A percentile compares a stretch with the other conserved stretches of the same genome.
Conservation (phyloP, 1,140 invertebrate genomes). For the Pygmarrhopalites habei region DNA sequence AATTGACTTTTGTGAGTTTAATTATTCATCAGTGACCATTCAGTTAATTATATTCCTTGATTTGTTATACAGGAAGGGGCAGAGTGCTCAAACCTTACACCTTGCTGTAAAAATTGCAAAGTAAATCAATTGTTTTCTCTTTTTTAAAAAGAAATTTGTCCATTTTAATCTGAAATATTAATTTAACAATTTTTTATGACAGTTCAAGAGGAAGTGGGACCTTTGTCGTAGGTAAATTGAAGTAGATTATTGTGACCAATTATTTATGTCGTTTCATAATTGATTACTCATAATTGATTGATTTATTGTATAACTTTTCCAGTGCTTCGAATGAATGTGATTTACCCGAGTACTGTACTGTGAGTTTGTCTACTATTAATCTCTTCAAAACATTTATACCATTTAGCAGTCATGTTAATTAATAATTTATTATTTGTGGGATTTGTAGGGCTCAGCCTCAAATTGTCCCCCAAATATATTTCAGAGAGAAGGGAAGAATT, state of each 20-base stretch:
- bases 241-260: too few relatives aligned
- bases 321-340: conserved; percentile 92
- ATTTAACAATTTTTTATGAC: not conserved
- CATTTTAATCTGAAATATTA: not conserved
- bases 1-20: too few relatives aligned
- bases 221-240: conserved; percentile 76
- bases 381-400: too few relatives aligned
- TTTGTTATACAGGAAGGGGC: conserved; percentile 79
- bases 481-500: conserved; percentile 81
- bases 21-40: too few relatives aligned
- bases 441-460: not conserved
- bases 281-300: too few relatives aligned
- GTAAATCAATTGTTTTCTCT: conserved; percentile 50
- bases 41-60: too few relatives aligned
- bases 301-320: too few relatives aligned
- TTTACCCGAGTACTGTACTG: conserved; percentile 89
- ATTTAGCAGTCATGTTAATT: too few relatives aligned
- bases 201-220: conserved; percentile 14
- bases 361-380: too few relatives aligned
- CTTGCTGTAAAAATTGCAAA: conserved; percentile 84
- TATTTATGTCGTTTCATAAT: too few relatives aligned
- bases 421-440: not conserved
- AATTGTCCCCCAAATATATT: conserved; percentile 77
- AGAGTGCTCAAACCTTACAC: conserved; percentile 76
- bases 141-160: not conserved